Evolutionary conservation across 2,797 vertebrate species (phyloP), one percentile per base, ranked within the genome.

Genomic region (Gymnopithys bicolor): DNA sequence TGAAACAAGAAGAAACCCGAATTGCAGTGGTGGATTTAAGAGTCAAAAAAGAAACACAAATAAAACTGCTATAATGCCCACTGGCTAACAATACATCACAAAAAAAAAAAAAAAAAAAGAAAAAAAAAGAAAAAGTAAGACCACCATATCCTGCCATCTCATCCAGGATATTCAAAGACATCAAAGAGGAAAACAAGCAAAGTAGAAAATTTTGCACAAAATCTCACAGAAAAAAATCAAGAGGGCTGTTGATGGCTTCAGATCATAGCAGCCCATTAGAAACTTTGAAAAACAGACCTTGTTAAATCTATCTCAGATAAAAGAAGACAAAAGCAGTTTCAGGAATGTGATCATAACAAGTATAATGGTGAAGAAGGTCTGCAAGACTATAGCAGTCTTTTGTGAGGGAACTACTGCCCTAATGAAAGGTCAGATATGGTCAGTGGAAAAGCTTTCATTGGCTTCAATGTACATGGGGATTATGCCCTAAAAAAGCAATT

Each of bases 281-380:
- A 93, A 95, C 82, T 60, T 93, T 75, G 84, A 81, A 92, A 94
- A 94, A n/a, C 17, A 82, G 55, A 37, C 49, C 85, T 93, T 84
- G 89, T 92, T 94, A 95, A 71, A 6, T 19, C 71, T 45, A 3
- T 75, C 39, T 83, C 33, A 88, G 69, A 88, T 75, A 81, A 92
- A 95, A 93, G 87, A 89, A 91, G 80, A 84, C 71, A 93, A 96
- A 92, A 81, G 62, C 58, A 73, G 39, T 91, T 92, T 95, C 87
- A 85, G 62, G 62, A 91, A 92, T 89, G 89, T 53, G n/a, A 45
- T 82, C 33, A 16, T 92, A 92, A 75, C 75, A 92, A 87, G 39
- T 84, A 75, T 79, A 89, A 89, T 59, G 58, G 75, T 81, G 87
- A 87, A 95, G 74, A 94, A 92, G 66, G n/a, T 94, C 73, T 89